Evolutionary conservation across 2,113 vertebrate species (phyloP), one percentile per base, ranked within the genome.

Genomic region (Cygnus buccinator): DNA sequence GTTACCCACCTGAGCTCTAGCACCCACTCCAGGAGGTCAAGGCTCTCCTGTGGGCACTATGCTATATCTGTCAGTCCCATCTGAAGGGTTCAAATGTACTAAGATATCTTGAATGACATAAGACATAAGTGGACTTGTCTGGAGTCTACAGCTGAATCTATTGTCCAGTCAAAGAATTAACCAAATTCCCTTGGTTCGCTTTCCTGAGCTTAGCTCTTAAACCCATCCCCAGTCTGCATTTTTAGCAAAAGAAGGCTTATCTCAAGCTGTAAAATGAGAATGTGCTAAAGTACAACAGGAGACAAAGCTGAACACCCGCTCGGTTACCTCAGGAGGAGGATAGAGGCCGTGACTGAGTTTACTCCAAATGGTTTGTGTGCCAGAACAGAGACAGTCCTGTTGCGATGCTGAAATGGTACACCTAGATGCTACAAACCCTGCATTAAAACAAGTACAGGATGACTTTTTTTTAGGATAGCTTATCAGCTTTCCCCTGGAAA

Each of bases 51-150:
- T 44, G 48, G 23, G 14, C n/a, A 20, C 16, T 44, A 0, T 9
- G 11, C 25, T n/a, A 35, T 1, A 0, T 12, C 50, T 63, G 46
- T 31, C 62, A 48, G 35, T 43, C 17, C 11, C 3, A 0, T 77
- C 4, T 88, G 28, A 28, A 86, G 28, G 10, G 22, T 8, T 87
- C n/a, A 80, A 11, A 90, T 15, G 6, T 22, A 7, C 21, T 46
- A 4, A 13, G 31, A 3, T 86, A 33, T 31, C 35, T 62, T 39
- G 33, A 50, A 5, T 16, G 4, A 21, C 44, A 66, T 37, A 59
- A 46, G 48, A 39, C 33, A 62, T 25, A 28, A 80, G 25, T 1
- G 9, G 31, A 41, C 5, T 7, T 5, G 2, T 63, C 44, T 62
- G n/a, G 11, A 82, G 22, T 14, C 50, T 63, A 11, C 35, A 63